Base-by-base conservation (phyloP, 1,140 invertebrate species). In the Telenomus remus region DNA sequence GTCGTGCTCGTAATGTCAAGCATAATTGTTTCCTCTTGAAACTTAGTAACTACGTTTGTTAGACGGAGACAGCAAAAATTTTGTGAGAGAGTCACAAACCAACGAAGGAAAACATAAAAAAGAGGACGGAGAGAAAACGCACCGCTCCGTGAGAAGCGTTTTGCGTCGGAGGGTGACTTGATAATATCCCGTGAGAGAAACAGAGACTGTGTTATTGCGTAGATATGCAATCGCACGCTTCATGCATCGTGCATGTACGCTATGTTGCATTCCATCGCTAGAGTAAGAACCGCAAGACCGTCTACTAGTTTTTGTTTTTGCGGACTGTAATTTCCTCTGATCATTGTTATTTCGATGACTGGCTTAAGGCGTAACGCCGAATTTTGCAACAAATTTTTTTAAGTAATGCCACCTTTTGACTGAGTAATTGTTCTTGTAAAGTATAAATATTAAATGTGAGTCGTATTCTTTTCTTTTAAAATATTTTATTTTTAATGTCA, bases 81-180 rank as follows among this genome's bases (percentile, higher is more conserved):
- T 39, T 37, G 47, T 35, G 53, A 11, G 44, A 33, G 27, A 43
- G n/a, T 3, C 19, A 6, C 19, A 6, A 27, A 27, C 19, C 19
- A 27, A 6, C 19, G 6, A 27, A 27, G 59, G 59, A 42, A 57
- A 60, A 50, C 35, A 42, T 49, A 54, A 53, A 48, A n/a, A 50
- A 46, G 12, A 43, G 48, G 42, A 49, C 55, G 43, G 65, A 47
- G 37, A 69, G 47, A 69, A 56, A 50, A 69, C 60, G 55, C 43
- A 59, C 68, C 37, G 7, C 66, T 65, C 61, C 76, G 71, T 79
- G 70, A 76, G 73, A 76, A 79, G 71, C 74, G 74, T 77, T 74
- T 77, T 53, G 74, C 74, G 78, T 79, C 74, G 66, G 78, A 80
- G 74, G 71, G 78, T 80, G 70, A 78, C 76, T 78, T 78, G 76